phyloP scores from a whole-genome alignment of 1,140 invertebrate species.

The Solenopsis fugax region DNA sequence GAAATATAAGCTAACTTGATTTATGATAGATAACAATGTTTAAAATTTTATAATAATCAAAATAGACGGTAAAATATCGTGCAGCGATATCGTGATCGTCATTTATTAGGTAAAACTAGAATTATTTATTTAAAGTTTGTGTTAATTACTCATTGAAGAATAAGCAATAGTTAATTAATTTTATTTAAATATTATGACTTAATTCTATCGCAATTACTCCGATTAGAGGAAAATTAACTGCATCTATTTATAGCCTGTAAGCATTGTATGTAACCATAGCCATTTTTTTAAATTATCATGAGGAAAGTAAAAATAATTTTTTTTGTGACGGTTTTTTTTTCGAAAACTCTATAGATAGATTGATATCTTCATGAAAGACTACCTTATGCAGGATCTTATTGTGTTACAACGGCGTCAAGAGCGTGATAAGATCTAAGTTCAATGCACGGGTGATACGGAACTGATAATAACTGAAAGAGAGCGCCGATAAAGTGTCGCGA shows the following conservation, averaged over 20 bases:
- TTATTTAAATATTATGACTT: neutral
- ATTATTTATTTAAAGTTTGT: neutral
- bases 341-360: neutral
- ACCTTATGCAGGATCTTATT: neutral
- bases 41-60: neutral
- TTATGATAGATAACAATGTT: neutral
- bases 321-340: neutral
- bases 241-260: neutral
- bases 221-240: neutral
- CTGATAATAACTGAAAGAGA: slow-evolving; percentile 48
- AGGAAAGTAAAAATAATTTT: neutral
- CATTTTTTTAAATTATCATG: neutral
- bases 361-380: neutral
- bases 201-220: neutral
- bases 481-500: neutral
- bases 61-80: neutral
- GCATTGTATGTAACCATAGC: neutral
- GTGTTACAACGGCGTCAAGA: neutral
- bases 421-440: slow-evolving; percentile 58
- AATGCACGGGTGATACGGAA: slow-evolving; percentile 51
- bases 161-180: neutral
- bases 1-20: neutral
- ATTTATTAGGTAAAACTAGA: neutral
- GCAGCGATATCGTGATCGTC: neutral
- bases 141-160: neutral